Evolutionary conservation across 2,888 invertebrate genomes (phyloP).

Genomic region (Noctua janthe): DNA sequence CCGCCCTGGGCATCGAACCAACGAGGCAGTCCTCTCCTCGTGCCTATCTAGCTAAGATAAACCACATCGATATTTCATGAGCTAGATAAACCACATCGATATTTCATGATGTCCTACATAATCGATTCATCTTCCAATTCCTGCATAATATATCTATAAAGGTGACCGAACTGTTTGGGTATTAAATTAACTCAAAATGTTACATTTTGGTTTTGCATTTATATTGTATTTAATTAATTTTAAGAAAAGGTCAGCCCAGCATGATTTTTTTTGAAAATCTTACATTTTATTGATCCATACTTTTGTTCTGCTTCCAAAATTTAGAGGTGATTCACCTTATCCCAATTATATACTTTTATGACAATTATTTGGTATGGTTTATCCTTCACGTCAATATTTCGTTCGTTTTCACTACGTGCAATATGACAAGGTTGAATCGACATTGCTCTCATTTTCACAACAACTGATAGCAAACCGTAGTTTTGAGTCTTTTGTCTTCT

Average conservation of each 20-base stretch:
- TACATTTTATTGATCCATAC: neutral
- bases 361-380: constrained; percentile 35
- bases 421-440: constrained; percentile 67
- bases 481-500: constrained; percentile 61
- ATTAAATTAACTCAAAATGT: neutral
- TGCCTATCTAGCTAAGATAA: neutral
- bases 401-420: constrained; percentile 49
- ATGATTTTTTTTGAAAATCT: neutral
- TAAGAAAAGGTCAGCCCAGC: neutral
- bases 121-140: neutral
- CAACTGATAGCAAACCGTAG: constrained; percentile 49
- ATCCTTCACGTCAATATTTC: constrained; percentile 31
- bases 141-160: neutral
- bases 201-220: neutral
- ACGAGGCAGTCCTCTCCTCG: neutral
- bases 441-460: constrained; percentile 77
- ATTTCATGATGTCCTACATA: neutral
- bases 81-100: neutral
- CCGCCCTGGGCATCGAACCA: neutral
- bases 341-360: neutral
- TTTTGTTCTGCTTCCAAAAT: constrained; percentile 6
- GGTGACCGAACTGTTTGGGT: neutral
- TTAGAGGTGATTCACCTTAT: constrained; percentile 20
- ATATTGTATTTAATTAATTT: neutral
- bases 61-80: neutral